Evolutionary conservation across 2,113 vertebrate species (phyloP), one percentile per base, ranked within the genome.

Genomic region (Trogon surrucura): DNA sequence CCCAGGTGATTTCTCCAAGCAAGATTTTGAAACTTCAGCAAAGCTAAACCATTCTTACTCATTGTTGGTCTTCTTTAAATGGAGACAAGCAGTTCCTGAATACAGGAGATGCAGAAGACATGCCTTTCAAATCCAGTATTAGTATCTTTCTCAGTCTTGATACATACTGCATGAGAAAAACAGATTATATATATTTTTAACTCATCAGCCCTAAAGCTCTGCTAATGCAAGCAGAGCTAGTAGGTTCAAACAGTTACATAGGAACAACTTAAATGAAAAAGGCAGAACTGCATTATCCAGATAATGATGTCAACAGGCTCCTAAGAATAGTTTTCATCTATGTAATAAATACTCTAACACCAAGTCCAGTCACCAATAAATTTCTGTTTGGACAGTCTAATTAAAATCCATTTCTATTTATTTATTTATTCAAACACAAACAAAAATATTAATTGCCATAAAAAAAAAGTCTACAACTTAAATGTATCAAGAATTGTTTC

Each of bases 151-250:
- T 84, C 70, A 80, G 47, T 27, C 45, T 29, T 32, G 29, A 66
- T 20, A 56, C 14, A 62, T 13, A 13, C 10, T 64, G 23, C 54
- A 70, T 22, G 45, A 84, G 47, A 72, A 69, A 70, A 89, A 19
- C 11, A 69, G 44, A 70, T 88, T 62, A 88, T 51, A 56, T 11
- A 6, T 66, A 85, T 80, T 91, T 94, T 89, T 79, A 88, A 88
- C 67, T 81, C 25, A 71, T 36, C 2, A 57, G 54, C 51, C 48
- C 51, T 75, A 85, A 88, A 84, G 56, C 57, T 91, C 34, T 81
- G 29, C 23, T 92, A 80, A 95, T 2, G 2, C 23, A 61, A 88
- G 58, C 56, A 69, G 60, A 94, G 38, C 21, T 64, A 60, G 41
- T 44, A 90, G 48, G 45, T 94, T 94, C 72, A 57, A 83, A 57